Conservation (phyloP, 2,113 vertebrate species). For the Eurypyga helias region DNA sequence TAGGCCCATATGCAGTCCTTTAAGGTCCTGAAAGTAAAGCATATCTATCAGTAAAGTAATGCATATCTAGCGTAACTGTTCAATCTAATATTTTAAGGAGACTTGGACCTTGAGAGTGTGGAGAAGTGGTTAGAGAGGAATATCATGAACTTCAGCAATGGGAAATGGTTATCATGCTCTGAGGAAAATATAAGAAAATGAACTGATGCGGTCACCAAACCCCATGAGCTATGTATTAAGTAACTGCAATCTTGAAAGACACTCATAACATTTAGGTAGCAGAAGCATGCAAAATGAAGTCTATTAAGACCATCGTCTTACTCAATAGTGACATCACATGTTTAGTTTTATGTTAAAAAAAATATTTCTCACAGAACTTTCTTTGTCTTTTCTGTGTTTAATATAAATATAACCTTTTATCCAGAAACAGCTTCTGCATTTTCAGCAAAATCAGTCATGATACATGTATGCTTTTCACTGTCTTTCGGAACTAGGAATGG, state of each 20-base stretch:
- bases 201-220: neutral
- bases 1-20: neutral
- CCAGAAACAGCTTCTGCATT: neutral
- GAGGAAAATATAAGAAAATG: neutral
- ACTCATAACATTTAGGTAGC: neutral
- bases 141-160: neutral
- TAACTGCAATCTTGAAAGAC: neutral
- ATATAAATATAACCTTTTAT: neutral
- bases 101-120: neutral
- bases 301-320: neutral
- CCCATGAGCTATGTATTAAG: neutral
- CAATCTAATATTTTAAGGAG: neutral
- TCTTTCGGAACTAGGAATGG: neutral
- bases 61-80: neutral
- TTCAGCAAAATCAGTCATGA: neutral
- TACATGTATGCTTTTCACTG: neutral
- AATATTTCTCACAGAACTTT: neutral
- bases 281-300: neutral
- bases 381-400: neutral
- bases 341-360: neutral
- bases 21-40: neutral
- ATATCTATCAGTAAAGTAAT: neutral
- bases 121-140: neutral
- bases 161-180: neutral
- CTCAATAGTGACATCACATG: neutral